Conservation (phyloP, 2,888 invertebrate species). For the Tanytarsus gracilentus region DNA sequence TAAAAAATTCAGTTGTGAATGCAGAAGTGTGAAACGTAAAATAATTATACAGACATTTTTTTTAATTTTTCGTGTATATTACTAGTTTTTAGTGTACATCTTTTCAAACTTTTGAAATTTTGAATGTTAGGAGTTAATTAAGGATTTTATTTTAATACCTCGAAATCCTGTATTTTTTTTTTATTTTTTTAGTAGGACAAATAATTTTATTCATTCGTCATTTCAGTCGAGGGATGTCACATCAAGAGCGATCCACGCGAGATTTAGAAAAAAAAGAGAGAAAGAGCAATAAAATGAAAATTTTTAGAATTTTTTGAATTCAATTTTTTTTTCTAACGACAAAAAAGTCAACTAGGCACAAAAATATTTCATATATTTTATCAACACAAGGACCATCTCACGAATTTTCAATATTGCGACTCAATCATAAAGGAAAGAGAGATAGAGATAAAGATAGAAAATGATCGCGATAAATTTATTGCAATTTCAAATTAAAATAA, state of each 20-base stretch:
- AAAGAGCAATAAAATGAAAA: too few relatives aligned
- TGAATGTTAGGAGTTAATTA: conserved; percentile 7
- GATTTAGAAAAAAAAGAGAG: too few relatives aligned
- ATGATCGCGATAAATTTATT: background rate
- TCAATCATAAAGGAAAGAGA: conserved; percentile 31
- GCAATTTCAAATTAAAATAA: too few relatives aligned
- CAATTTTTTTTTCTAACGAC: conserved; percentile 3
- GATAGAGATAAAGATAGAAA: conserved; percentile 18
- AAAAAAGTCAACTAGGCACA: conserved; percentile 16
- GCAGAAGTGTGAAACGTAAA: conserved; percentile 27
- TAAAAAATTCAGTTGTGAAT: conserved; percentile 14
- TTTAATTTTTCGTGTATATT: conserved; percentile 10
- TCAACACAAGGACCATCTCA: conserved; percentile 83
- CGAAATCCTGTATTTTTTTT: conserved; percentile 40
- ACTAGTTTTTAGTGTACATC: conserved; percentile 23
- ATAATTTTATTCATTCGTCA: background rate
- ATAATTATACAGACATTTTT: background rate
- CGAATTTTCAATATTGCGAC: conserved; percentile 50
- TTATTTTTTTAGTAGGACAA: conserved; percentile 3
- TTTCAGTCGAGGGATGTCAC: background rate
- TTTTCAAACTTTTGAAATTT: background rate
- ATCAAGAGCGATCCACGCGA: too few relatives aligned
- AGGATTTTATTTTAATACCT: conserved; percentile 38
- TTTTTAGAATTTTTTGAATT: conserved; percentile 3
- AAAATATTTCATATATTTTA: too few relatives aligned